phyloP scores from a whole-genome alignment of 2,113 vertebrate genomes.

The Emydocephalus ijimae region DNA sequence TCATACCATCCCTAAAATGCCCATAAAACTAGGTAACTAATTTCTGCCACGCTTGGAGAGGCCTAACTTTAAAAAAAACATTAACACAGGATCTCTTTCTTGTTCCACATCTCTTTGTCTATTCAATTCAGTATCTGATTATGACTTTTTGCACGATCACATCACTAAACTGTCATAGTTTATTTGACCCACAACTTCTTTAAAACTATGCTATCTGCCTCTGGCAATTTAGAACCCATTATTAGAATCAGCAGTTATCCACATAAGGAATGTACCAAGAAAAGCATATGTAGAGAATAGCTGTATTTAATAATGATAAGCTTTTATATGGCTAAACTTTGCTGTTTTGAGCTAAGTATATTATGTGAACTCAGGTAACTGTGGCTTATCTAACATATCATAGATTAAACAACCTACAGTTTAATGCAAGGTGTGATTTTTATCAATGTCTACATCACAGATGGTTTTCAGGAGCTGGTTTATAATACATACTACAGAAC shows the following conservation, averaged over 20 bases:
- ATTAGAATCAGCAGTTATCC: not conserved
- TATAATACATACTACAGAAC: not conserved
- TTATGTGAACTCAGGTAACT: not conserved
- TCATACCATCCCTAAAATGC: not conserved
- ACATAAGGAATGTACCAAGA: not conserved
- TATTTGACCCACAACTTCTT: not conserved
- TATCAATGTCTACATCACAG: not conserved
- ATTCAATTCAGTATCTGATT: not conserved
- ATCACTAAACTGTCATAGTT: not conserved
- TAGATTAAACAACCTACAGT: not conserved
- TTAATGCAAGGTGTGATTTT: not conserved
- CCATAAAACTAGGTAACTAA: not conserved
- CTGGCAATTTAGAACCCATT: not conserved
- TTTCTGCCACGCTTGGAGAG: not conserved
- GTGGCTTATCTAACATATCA: not conserved
- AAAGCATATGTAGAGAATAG: not conserved
- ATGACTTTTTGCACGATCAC: not conserved
- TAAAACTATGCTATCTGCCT: not conserved
- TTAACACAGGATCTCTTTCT: not conserved
- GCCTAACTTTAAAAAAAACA: not conserved
- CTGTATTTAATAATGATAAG: not conserved
- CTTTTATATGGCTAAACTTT: not conserved
- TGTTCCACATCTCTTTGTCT: not conserved
- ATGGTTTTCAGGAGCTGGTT: not conserved
- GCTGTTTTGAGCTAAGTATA: not conserved